A percentile compares a stretch with the other conserved stretches of the same genome.
These are phyloP conservation scores for Sturnus vulgaris DNA, from an alignment of 2,113 vertebrate species.

Conservation along the genomic window DNA sequence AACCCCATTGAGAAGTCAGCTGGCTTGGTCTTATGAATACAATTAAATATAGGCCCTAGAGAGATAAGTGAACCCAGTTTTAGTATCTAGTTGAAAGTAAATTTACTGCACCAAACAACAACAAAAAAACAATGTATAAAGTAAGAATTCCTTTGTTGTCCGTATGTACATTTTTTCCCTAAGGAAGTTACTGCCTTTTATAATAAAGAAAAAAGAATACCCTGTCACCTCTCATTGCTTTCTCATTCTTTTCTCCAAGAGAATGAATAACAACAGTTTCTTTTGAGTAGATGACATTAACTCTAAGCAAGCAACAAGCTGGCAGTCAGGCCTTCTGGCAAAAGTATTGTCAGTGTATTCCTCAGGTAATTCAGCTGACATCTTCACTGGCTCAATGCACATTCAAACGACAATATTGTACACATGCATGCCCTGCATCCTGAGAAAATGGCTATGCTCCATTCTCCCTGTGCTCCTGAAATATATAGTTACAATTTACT, in stretches of 20 bases:
- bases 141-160: neutral
- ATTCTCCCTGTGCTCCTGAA: neutral
- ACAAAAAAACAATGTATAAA: neutral
- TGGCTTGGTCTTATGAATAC: neutral
- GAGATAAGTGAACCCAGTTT: neutral
- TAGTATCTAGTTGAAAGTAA: neutral
- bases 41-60: neutral
- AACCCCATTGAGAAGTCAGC: neutral
- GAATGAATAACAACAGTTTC: neutral
- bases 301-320: neutral
- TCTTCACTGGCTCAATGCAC: neutral
- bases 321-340: neutral
- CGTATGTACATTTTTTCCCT: neutral
- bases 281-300: neutral
- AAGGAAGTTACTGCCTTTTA: neutral
- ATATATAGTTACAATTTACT: neutral
- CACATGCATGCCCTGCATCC: neutral
- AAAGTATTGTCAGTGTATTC: neutral
- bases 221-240: neutral
- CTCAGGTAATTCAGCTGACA: neutral
- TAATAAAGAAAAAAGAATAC: neutral
- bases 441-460: neutral
- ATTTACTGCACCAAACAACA: neutral
- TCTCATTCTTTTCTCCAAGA: neutral
- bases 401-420: accelerated